phyloP scores from a whole-genome alignment of 2,888 invertebrate species.

The Acanthosoma haemorrhoidale region DNA sequence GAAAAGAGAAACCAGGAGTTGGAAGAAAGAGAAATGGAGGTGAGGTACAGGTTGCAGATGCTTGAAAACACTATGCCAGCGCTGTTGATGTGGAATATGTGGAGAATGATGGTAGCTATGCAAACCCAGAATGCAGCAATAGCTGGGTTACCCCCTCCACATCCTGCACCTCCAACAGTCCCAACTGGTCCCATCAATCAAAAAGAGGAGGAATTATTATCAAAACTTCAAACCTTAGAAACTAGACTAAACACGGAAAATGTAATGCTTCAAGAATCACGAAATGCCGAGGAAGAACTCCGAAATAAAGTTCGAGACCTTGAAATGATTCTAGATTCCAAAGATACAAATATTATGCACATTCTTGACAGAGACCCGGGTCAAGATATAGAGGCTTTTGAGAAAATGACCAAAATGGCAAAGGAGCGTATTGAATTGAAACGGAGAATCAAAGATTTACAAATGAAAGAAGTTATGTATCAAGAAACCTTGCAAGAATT shows the following conservation, averaged over 20 bases:
- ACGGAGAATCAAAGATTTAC: slow-evolving; percentile 57
- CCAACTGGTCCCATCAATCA: not conserved
- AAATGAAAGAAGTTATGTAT: slow-evolving; percentile 61
- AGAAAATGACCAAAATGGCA: slow-evolving; percentile 51
- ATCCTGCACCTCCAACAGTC: not conserved
- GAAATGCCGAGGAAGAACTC: slow-evolving; percentile 39
- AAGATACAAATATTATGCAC: slow-evolving; percentile 19
- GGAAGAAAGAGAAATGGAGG: slow-evolving; percentile 52
- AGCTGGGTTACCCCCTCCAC: not conserved
- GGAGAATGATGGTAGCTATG: slow-evolving; percentile 37
- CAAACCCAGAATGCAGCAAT: slow-evolving; percentile 5
- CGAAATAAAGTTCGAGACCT: slow-evolving; percentile 38
- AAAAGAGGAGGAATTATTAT: slow-evolving; percentile 33
- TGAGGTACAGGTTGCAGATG: slow-evolving; percentile 53
- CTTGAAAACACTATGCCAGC: slow-evolving; percentile 60
- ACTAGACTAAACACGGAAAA: slow-evolving; percentile 34
- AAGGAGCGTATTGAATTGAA: slow-evolving; percentile 57
- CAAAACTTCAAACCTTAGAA: slow-evolving; percentile 34
- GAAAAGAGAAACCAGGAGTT: slow-evolving; percentile 53
- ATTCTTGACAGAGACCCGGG: slow-evolving; percentile 22
- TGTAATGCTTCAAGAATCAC: slow-evolving; percentile 33
- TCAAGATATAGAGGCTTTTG: slow-evolving; percentile 47
- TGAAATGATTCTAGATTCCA: slow-evolving; percentile 32
- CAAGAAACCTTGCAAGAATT: slow-evolving; percentile 65
- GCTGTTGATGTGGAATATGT: slow-evolving; percentile 55